Conservation (phyloP, 2,797 vertebrate species). For the Peromyscus attwateri region DNA sequence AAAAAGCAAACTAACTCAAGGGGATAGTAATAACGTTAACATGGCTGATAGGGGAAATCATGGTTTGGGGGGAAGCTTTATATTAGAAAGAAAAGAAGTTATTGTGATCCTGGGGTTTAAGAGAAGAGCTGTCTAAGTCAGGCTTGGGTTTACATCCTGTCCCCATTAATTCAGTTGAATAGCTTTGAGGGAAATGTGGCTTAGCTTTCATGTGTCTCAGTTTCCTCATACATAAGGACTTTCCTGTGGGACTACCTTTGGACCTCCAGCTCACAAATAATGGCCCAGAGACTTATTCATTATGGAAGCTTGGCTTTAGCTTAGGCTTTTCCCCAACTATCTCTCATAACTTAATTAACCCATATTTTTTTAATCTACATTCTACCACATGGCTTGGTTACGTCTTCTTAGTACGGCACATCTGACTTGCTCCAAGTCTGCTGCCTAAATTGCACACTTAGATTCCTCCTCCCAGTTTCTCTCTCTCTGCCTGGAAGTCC, state of each 20-base stretch:
- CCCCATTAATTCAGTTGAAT: neutral
- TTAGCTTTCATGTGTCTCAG: neutral
- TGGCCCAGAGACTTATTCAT: neutral
- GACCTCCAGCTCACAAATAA: neutral
- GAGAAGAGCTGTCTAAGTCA: neutral
- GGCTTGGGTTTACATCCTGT: neutral
- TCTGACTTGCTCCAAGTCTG: neutral
- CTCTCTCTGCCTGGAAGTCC: neutral
- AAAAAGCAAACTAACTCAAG: neutral
- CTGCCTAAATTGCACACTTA: neutral
- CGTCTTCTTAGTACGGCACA: neutral
- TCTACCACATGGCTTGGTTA: neutral
- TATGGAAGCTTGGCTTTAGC: neutral
- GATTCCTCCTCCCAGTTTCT: neutral
- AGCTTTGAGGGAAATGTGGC: neutral
- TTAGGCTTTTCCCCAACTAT: neutral
- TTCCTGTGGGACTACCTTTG: neutral
- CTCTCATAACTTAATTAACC: neutral
- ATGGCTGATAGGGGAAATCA: neutral
- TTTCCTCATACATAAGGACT: neutral
- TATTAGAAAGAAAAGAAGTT: neutral
- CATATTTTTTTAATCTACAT: neutral
- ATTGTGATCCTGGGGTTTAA: neutral
- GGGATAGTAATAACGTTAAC: neutral
- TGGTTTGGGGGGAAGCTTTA: neutral